Percentiles rank a stretch among this genome's conserved stretches.
Evolutionary conservation across 2,797 vertebrate genomes (phyloP).

Genomic region (Pangasius larnaudii): DNA sequence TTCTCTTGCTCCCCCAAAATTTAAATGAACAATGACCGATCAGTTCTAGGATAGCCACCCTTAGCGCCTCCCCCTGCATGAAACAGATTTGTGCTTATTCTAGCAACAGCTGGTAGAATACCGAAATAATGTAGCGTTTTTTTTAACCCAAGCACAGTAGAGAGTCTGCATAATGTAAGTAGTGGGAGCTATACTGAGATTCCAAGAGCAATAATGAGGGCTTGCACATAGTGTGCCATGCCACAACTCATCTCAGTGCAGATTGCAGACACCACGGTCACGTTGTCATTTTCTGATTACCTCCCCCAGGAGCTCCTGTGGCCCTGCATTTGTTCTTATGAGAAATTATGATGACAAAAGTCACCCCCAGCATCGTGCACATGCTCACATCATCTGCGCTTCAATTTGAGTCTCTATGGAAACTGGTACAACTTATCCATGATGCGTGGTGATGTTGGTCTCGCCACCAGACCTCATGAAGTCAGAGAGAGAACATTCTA

Average conservation of each 20-base stretch:
- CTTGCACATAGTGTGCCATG: neutral
- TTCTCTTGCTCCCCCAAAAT: neutral
- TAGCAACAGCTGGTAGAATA: neutral
- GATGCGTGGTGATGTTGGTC: constrained; percentile 66
- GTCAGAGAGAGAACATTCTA: constrained; percentile 14
- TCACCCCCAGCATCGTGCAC: constrained; percentile 42
- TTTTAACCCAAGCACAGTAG: neutral
- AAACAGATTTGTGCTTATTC: neutral
- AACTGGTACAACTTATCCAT: constrained; percentile 68
- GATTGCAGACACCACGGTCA: constrained; percentile 20
- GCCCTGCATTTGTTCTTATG: constrained; percentile 63
- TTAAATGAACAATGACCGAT: neutral
- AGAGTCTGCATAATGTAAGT: constrained; percentile 22
- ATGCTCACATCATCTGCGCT: constrained; percentile 63
- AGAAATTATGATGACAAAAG: constrained; percentile 66
- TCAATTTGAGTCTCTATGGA: constrained; percentile 74
- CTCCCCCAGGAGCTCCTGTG: constrained; percentile 57
- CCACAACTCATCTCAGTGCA: neutral
- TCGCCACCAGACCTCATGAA: constrained; percentile 47
- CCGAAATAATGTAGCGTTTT: constrained; percentile 11
- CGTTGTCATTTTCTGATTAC: constrained; percentile 50
- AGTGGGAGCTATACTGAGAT: constrained; percentile 27
- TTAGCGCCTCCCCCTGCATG: neutral
- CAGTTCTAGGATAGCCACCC: neutral
- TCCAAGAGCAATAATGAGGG: constrained; percentile 4